Evolutionary conservation across 2,888 invertebrate species (phyloP), one percentile per base, ranked within the genome.

Genomic region (Troides aeacus): DNA sequence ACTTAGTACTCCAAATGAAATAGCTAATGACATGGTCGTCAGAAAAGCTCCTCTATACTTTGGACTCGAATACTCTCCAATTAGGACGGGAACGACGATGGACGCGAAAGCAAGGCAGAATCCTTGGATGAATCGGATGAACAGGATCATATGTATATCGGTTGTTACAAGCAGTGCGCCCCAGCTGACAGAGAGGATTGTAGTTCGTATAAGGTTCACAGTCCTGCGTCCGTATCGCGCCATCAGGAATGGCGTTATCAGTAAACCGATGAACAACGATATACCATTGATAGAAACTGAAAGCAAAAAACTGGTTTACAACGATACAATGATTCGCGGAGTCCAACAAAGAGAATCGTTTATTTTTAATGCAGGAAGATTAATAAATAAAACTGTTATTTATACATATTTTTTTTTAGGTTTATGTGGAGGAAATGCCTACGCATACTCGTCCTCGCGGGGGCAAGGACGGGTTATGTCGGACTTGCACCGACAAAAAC

Each of bases 181-280:
- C 94, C 94, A 95, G 4, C 94, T 93, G 4, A 89, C 60, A 39
- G 93, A 76, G n/a, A 89, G 88, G 0, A 93, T 86, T 0, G 90
- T 76, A 70, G 89, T 87, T 60, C 90, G 84, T n/a, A 92, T 71
- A 17, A 93, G 75, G 71, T 93, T 89, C 2, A 93, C 88, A 0
- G 82, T 82, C 77, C 87, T 93, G 68, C 94, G 83, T 2, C 94
- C 95, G 61, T 89, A 83, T 71, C 83, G 86, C 18, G 93, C 93
- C 88, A 94, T 93, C 10, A 93, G 69, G 0, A 77, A 70, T 0
- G 84, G 82, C 0, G 81, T 78, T n/a, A 83, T 76, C 69, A 85
- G 79, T 71, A 83, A 82, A 1, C 84, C 86, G 1, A 74, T 76
- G 6, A 86, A 77, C 1, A 84, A 76, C 0, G 85, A 81, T 24